These are phyloP conservation scores for Amazona vittata DNA, from an alignment of 2,113 vertebrate genomes.

Conservation along the genomic window DNA sequence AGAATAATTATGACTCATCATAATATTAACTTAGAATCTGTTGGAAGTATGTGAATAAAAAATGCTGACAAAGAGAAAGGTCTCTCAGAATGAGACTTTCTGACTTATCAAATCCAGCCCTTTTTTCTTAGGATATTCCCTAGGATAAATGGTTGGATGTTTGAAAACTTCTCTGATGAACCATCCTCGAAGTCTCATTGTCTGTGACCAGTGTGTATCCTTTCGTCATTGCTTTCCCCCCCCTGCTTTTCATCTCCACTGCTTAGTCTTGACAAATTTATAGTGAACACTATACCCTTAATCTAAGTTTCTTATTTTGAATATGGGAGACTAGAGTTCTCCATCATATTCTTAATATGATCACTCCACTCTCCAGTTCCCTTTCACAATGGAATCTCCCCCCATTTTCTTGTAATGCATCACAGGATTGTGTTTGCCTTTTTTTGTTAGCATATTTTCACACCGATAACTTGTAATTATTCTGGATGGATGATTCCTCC, in stretches of 20 bases:
- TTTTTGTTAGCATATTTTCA: neutral
- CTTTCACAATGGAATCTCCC: neutral
- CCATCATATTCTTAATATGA: neutral
- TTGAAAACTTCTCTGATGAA: neutral
- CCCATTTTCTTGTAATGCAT: neutral
- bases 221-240: neutral
- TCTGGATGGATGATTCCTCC: neutral
- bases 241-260: neutral
- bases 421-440: neutral
- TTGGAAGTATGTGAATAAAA: neutral
- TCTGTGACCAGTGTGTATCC: neutral
- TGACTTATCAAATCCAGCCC: neutral
- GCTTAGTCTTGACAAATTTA: neutral
- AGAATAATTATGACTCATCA: neutral
- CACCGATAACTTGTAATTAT: neutral
- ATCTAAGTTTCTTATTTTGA: neutral
- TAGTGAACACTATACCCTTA: neutral
- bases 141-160: neutral
- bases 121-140: neutral
- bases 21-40: neutral
- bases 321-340: neutral
- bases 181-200: neutral
- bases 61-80: neutral
- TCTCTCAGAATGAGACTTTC: neutral
- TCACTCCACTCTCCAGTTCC: neutral